Evolutionary conservation across 2,888 invertebrate genomes (phyloP).

Genomic region (Papilio gigon): DNA sequence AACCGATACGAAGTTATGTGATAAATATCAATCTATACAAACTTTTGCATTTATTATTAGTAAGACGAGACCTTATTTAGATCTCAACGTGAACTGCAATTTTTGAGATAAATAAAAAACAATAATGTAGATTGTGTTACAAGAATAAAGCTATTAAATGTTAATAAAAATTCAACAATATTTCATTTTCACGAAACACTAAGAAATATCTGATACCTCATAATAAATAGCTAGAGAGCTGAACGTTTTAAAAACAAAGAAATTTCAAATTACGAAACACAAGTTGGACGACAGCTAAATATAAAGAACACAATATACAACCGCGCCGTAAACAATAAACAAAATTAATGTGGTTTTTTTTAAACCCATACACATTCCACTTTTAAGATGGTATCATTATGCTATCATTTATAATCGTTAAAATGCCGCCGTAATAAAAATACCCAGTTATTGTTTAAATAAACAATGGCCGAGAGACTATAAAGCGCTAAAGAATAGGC

Average conservation of each 20-base stretch:
- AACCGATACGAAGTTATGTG: too few species aligned
- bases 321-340: constrained; percentile 46
- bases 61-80: too few species aligned
- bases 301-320: constrained; percentile 40
- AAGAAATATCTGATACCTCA: constrained; percentile 36
- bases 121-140: constrained; percentile 16
- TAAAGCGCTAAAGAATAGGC: constrained; percentile 70
- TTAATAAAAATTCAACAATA: constrained; percentile 18
- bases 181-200: constrained; percentile 21
- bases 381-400: constrained; percentile 53
- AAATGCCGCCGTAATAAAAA: constrained; percentile 72
- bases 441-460: constrained; percentile 77
- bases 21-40: too few species aligned
- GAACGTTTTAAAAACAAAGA: constrained; percentile 23
- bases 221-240: constrained; percentile 29
- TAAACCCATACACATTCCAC: constrained; percentile 44
- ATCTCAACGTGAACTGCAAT: not conserved
- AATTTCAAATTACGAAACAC: constrained; percentile 36
- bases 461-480: constrained; percentile 74
- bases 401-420: constrained; percentile 72
- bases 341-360: constrained; percentile 45
- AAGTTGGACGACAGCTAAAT: constrained; percentile 32
- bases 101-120: not conserved
- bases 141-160: constrained; percentile 27
- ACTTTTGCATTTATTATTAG: too few species aligned